Percentiles rank a stretch among this genome's conserved stretches.
Conservation (phyloP, 2,888 invertebrate species). For the Scaptomyza flava region DNA sequence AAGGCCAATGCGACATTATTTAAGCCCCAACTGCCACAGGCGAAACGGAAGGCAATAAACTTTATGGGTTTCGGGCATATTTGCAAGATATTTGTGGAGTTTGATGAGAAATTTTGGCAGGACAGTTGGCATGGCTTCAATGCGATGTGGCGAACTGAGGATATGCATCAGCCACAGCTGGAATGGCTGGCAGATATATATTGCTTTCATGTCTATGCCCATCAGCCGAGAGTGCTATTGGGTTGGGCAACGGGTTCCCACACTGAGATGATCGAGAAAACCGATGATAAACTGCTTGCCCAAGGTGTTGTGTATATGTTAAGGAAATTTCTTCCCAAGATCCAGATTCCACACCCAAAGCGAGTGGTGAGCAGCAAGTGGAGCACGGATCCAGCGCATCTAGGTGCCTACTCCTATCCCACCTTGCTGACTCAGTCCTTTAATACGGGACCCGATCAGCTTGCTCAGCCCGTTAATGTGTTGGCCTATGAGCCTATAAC, state of each 20-base stretch:
- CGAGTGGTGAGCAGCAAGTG: conserved; percentile 86
- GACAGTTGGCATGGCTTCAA: conserved; percentile 85
- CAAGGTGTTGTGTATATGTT: conserved; percentile 67
- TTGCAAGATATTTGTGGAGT: conserved; percentile 87
- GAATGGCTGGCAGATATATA: conserved; percentile 88
- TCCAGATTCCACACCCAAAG: conserved; percentile 61
- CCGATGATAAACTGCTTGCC: conserved; percentile 84
- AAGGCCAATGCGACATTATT: conserved; percentile 84
- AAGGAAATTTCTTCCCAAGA: conserved; percentile 63
- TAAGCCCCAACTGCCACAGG: conserved; percentile 83
- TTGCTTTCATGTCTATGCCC: conserved; percentile 88
- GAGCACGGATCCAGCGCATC: conserved; percentile 86
- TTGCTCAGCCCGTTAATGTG: conserved; percentile 85
- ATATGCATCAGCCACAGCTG: conserved; percentile 67
- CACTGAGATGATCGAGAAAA: conserved; percentile 86
- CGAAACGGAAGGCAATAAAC: conserved; percentile 85
- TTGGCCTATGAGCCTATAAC: conserved; percentile 39
- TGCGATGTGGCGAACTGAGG: conserved; percentile 86
- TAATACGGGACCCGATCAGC: conserved; percentile 84
- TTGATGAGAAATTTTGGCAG: conserved; percentile 86
- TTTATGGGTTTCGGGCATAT: conserved; percentile 86
- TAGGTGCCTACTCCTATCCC: conserved; percentile 88
- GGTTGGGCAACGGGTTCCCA: conserved; percentile 88
- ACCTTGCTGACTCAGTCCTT: conserved; percentile 85
- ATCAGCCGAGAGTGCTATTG: conserved; percentile 87